These are phyloP conservation scores for Chaetophractus vellerosus DNA, from an alignment of 2,797 vertebrate species.

Conservation along the genomic window DNA sequence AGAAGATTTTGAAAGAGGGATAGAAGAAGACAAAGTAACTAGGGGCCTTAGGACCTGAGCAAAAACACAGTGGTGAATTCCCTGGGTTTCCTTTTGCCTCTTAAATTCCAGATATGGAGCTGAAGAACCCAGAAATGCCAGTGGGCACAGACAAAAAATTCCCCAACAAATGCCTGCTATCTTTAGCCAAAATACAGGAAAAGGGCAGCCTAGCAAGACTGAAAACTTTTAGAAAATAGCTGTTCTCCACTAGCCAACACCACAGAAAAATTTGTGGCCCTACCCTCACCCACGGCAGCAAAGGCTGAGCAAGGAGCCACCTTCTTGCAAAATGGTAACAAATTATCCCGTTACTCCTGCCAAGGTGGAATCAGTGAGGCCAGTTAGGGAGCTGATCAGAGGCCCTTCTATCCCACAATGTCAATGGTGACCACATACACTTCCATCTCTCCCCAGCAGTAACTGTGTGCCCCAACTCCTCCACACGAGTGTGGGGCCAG, in stretches of 20 bases:
- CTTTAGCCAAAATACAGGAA: background rate
- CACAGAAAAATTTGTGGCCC: background rate
- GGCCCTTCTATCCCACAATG: no score
- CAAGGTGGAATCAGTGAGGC: background rate
- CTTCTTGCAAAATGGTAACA: no score
- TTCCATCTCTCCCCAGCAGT: background rate
- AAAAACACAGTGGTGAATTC: no score
- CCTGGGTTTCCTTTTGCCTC: background rate
- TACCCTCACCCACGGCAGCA: no score
- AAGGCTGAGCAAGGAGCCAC: background rate
- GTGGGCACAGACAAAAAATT: background rate
- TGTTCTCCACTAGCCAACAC: background rate
- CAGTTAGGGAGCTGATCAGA: no score
- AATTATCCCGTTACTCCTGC: accelerated
- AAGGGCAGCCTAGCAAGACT: background rate
- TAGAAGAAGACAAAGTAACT: background rate
- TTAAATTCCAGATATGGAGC: background rate
- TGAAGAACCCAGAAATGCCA: background rate
- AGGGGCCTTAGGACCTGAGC: background rate
- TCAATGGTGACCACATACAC: accelerated
- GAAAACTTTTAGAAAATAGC: background rate
- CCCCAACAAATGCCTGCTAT: background rate
- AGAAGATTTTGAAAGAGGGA: background rate
- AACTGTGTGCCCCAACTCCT: background rate
- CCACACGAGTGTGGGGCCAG: background rate